Conservation (phyloP, 2,888 invertebrate genomes). For the Helobdella robusta region DNA sequence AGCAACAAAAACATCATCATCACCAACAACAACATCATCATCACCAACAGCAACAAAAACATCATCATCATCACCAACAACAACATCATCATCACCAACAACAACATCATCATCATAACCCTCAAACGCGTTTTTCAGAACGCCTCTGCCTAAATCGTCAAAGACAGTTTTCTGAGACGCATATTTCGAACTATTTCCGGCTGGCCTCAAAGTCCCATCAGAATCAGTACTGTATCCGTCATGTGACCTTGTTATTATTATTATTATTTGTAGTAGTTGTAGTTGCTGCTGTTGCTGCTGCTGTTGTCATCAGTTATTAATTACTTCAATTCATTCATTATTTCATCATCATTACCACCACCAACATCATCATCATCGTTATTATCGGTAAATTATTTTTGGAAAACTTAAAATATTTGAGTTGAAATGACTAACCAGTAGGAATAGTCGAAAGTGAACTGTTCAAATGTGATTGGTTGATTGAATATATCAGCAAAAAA, state of each 20-base stretch:
- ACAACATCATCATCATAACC: too few species aligned
- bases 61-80: too few species aligned
- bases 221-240: constrained; percentile 43
- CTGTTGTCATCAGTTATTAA: not conserved
- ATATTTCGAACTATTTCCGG: constrained; percentile 40
- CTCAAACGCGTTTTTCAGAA: constrained; percentile 50
- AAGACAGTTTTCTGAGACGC: constrained; percentile 48
- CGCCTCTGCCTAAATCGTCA: constrained; percentile 47
- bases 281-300: too few species aligned
- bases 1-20: too few species aligned
- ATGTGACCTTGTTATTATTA: too few species aligned
- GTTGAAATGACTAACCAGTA: constrained; percentile 44
- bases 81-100: too few species aligned
- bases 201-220: constrained; percentile 40
- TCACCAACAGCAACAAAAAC: too few species aligned
- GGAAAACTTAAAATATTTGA: not conserved
- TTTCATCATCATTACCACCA: not conserved
- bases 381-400: not conserved
- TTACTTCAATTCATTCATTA: not conserved
- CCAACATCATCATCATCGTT: not conserved
- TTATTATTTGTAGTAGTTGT: too few species aligned
- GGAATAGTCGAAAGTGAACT: constrained; percentile 49
- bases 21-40: too few species aligned
- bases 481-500: constrained; percentile 12
- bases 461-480: constrained; percentile 14